Base-by-base conservation (phyloP, 2,888 invertebrate species). In the Periphyllus acericola region DNA sequence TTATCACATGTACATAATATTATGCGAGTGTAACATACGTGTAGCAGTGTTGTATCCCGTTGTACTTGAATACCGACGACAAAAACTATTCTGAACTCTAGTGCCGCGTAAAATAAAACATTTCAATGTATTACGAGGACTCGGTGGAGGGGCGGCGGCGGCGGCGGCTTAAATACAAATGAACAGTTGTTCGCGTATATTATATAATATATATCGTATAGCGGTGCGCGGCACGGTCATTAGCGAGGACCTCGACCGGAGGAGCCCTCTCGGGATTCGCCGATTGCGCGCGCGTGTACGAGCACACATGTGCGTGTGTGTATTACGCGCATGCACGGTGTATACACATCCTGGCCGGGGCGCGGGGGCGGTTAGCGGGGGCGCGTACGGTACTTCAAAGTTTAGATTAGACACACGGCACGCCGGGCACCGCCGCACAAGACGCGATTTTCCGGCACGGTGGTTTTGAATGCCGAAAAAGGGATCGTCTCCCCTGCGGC, bases 381-480 rank as follows among this genome's bases (percentile, higher is more conserved):
- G 32, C 40, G 60, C 19, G 11, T 21, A 29, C 19, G 32, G 68
- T 78, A 85, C 78, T 85, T 85, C 52, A 85, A 85, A 85, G 85
- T 85, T 85, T 85, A 68, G 78, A 85, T 83, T 83, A 83, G 83
- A 83, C 83, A 74, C 83, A 83, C 83, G 82, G 83, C 75, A 60
- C 55, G 60, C 32, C 83, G 74, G 55, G 34, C 71, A 71, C 83
- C 72, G 46, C 46, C 46, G 83, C 83, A 75, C 83, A 75, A 83
- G 83, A 83, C 83, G 83, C 75, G 83, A 83, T 83, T 83, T 83
- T 83, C 83, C 83, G 60, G 55, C 75, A 75, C 83, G 83, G 32
- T 83, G 83, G 75, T 66, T 83, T 83, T 75, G 75, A 83, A 83
- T 83, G 83, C 71, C 60, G 60, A 83, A 75, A 83, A 75, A 75